These are phyloP conservation scores for Coregonus clupeaformis DNA, from an alignment of 2,113 vertebrate genomes.

Conservation along the genomic window DNA sequence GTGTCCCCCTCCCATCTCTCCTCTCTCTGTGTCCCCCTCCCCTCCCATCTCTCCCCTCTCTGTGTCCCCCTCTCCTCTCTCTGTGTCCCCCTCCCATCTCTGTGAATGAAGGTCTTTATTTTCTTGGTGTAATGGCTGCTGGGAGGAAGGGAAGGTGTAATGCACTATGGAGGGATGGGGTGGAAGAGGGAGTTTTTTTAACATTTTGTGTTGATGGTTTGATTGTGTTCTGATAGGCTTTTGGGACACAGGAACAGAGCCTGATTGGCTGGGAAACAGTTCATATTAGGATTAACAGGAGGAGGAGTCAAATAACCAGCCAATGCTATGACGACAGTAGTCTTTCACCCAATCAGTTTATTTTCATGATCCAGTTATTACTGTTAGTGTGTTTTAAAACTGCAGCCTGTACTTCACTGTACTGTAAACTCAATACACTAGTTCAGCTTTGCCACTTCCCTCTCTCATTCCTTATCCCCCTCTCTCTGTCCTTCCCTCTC, in stretches of 20 bases:
- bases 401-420: no score
- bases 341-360: slow-evolving; percentile 88
- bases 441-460: no score
- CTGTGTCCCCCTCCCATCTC: no score
- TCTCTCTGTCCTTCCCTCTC: no score
- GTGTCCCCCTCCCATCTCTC: no score
- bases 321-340: slow-evolving; percentile 98
- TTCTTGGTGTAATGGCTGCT: neutral
- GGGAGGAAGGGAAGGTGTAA: slow-evolving; percentile 67
- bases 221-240: slow-evolving; percentile 88
- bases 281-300: slow-evolving; percentile 99
- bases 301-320: slow-evolving; percentile 92
- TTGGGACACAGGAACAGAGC: slow-evolving; percentile 72
- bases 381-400: slow-evolving; percentile 5
- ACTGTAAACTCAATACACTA: neutral
- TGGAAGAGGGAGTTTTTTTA: slow-evolving; percentile 27
- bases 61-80: no score
- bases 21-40: no score
- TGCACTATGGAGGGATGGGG: no score
- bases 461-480: no score
- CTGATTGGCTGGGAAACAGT: slow-evolving; percentile 71
- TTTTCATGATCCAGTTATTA: slow-evolving; percentile 18
- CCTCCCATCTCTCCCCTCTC: slow-evolving; percentile 44
- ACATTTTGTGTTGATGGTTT: slow-evolving; percentile 87
- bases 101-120: no score